These are phyloP conservation scores for Trochalopteron elliotii DNA, from an alignment of 2,113 vertebrate species.

Conservation along the genomic window DNA sequence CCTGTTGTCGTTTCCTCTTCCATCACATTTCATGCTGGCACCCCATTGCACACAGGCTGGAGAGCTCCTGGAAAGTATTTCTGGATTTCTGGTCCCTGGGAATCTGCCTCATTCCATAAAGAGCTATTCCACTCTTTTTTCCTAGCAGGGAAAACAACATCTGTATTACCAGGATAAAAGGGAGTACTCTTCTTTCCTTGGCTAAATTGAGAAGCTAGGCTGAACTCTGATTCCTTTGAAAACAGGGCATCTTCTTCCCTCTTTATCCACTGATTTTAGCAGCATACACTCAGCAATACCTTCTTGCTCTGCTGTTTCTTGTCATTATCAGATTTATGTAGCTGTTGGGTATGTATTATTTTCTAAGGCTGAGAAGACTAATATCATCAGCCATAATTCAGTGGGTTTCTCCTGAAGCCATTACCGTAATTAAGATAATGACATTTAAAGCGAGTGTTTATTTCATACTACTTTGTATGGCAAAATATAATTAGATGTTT, in stretches of 20 bases:
- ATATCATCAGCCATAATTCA: slow-evolving; percentile 57
- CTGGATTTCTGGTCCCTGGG: neutral
- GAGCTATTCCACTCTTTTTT: neutral
- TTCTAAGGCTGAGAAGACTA: slow-evolving; percentile 39
- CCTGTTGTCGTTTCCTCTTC: neutral
- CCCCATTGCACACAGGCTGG: neutral
- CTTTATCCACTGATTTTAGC: neutral
- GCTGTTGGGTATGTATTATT: slow-evolving; percentile 38
- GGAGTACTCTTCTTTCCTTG: neutral
- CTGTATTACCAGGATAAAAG: neutral
- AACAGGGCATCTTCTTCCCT: neutral
- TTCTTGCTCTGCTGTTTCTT: slow-evolving; percentile 2
- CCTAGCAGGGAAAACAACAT: neutral
- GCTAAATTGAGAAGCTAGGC: neutral
- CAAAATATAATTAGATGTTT: slow-evolving; percentile 64
- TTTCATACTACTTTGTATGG: slow-evolving; percentile 44
- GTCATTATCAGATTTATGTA: slow-evolving; percentile 7
- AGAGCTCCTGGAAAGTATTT: neutral
- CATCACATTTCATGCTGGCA: neutral
- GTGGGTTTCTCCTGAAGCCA: slow-evolving; percentile 57
- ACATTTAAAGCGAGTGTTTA: slow-evolving; percentile 63
- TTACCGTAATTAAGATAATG: slow-evolving; percentile 71
- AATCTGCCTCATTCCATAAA: neutral
- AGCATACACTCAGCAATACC: neutral
- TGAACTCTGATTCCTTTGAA: neutral